Evolutionary conservation across 2,113 vertebrate genomes (phyloP), one percentile per base, ranked within the genome.

Genomic region (Sclerurus mexicanus): DNA sequence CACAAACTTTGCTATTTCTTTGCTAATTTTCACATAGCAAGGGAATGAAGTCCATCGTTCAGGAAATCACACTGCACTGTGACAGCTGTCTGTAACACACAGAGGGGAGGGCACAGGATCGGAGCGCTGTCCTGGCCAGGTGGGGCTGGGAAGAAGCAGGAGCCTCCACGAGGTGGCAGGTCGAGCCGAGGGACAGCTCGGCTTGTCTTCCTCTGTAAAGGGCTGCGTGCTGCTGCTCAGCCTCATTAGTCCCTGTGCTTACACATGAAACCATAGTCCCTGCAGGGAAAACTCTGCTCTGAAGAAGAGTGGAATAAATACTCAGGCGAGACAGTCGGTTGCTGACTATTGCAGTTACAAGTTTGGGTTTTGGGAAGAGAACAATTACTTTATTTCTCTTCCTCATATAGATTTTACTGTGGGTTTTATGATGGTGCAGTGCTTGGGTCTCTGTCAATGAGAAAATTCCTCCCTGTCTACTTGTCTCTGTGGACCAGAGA

Each of bases 101-200:
- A 58, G 63, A 24, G 35, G 33, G 12, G 8, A 25, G 9, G 39
- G 37, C 27, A 31, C 33, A 14, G 50, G 40, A 31, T 7, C 39
- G 11, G n/a, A 79, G 77, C 40, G 7, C 31, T 35, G 60, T 7
- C 56, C 52, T 47, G 79, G 42, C 37, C 42, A 30, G 53, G 15
- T 24, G 71, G 13, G 3, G 40, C 81, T 66, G 78, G 40, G 68
- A 31, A 42, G 22, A 12, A 3, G 30, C 7, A 4, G 37, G 31
- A 64, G 58, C 62, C 31, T 93, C 91, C 91, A 94, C 77, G 58
- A 95, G 93, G 59, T 89, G 74, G 79, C 93, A 74, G 0, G 23
- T 53, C n/a, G 0, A 68, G 7, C 56, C 39, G 1, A 12, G 55
- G 27, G 17, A 56, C 63, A 64, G 69, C 40, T 87, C 35, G 74